These are phyloP conservation scores for Sebastes reedi DNA, from an alignment of 2,797 vertebrate genomes.

Conservation along the genomic window DNA sequence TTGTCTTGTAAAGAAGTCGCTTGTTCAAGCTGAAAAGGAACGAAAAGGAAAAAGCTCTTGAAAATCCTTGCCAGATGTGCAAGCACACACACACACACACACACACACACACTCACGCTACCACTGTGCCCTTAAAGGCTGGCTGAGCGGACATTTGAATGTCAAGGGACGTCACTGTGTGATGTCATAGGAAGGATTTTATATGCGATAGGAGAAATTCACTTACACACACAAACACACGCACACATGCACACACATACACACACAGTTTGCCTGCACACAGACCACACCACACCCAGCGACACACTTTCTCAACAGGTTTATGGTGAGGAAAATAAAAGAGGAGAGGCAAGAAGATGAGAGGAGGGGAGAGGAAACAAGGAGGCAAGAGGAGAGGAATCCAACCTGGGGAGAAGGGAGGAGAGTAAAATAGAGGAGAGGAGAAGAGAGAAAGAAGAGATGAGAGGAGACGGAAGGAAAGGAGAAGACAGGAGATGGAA, in stretches of 20 bases:
- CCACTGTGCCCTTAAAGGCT: conserved; percentile 34
- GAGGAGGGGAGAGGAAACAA: background rate
- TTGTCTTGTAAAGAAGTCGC: conserved; percentile 70
- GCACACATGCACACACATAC: background rate
- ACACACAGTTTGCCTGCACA: conserved; percentile 18
- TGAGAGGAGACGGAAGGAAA: background rate
- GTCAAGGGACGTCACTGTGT: conserved; percentile 67
- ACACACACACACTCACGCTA: background rate
- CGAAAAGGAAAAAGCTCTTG: conserved; percentile 59
- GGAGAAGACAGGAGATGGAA: background rate
- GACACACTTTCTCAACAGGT: conserved; percentile 27
- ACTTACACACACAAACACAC: conserved; percentile 8
- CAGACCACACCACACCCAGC: conserved; percentile 52
- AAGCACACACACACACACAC: background rate
- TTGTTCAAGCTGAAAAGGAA: conserved; percentile 69
- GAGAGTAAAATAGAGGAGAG: background rate
- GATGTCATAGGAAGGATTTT: conserved; percentile 75
- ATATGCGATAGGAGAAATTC: conserved; percentile 59
- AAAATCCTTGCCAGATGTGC: conserved; percentile 71
- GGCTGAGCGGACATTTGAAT: conserved; percentile 55
- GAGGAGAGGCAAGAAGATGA: background rate
- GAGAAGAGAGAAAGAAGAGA: background rate
- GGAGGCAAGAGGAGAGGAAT: no score
- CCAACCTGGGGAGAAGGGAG: no score
- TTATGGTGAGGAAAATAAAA: background rate